Evolutionary conservation across 1,140 invertebrate species (phyloP).

Genomic region (Drosophila mayri): DNA sequence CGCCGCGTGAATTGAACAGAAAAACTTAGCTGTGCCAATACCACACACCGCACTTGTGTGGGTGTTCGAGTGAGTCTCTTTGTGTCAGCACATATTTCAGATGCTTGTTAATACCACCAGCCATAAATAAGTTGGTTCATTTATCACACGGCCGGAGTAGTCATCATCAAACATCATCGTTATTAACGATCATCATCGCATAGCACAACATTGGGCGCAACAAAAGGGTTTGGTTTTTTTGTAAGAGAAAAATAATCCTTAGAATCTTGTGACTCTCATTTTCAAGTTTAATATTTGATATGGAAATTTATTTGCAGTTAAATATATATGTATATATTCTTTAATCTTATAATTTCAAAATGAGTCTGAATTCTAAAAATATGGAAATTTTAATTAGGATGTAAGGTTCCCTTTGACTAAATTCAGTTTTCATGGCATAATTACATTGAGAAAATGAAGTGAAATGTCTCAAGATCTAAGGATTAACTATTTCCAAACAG

Average conservation of each 20-base stretch:
- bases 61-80: constrained; percentile 36
- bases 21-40: constrained; percentile 44
- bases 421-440: not conserved
- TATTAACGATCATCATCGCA: constrained; percentile 34
- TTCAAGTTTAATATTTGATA: not conserved
- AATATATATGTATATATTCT: not conserved
- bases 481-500: not conserved
- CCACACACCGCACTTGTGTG: constrained; percentile 30
- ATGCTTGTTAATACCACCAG: constrained; percentile 65
- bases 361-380: not conserved
- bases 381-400: no score
- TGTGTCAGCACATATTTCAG: constrained; percentile 66
- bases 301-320: no score
- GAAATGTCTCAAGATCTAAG: no score
- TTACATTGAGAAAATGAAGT: not conserved
- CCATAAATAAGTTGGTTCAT: constrained; percentile 54
- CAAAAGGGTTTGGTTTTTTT: constrained; percentile 2
- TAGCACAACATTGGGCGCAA: constrained; percentile 42
- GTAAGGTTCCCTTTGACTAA: no score
- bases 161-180: constrained; percentile 40
- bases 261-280: not conserved
- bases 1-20: constrained; percentile 52
- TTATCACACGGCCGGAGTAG: constrained; percentile 20
- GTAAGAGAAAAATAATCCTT: not conserved
- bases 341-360: not conserved